phyloP scores from a whole-genome alignment of 2,113 vertebrate genomes.

The Todiramphus chloris region DNA sequence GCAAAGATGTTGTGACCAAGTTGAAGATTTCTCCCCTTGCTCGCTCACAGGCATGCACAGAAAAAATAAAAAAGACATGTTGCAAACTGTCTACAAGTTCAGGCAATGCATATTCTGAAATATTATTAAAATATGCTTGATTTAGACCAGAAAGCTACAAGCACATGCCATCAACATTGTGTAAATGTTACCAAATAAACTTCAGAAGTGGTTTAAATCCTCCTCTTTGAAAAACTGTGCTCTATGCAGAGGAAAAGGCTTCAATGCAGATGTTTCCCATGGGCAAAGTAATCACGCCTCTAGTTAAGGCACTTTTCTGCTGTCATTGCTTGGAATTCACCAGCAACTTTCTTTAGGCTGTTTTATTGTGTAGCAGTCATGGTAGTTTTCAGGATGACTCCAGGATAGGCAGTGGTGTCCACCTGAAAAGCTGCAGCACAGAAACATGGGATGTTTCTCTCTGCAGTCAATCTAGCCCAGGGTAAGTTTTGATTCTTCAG shows the following conservation, averaged over 20 bases:
- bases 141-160: background rate
- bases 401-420: background rate
- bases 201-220: background rate
- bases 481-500: background rate
- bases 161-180: background rate
- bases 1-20: background rate
- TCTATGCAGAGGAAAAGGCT: background rate
- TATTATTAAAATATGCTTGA: background rate
- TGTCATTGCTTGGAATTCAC: background rate
- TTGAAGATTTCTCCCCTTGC: background rate
- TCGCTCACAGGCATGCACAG: background rate
- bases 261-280: background rate
- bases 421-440: background rate
- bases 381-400: background rate
- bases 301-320: background rate
- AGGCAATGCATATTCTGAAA: background rate
- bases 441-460: background rate
- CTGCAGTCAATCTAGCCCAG: background rate
- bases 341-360: accelerated
- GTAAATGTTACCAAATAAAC: background rate
- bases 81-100: background rate
- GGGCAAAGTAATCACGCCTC: background rate
- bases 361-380: accelerated
- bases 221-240: background rate
- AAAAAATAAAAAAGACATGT: background rate